A percentile compares a stretch with the other conserved stretches of the same genome.
phyloP scores from a whole-genome alignment of 2,888 invertebrate species.

The Lamproptera curius region DNA sequence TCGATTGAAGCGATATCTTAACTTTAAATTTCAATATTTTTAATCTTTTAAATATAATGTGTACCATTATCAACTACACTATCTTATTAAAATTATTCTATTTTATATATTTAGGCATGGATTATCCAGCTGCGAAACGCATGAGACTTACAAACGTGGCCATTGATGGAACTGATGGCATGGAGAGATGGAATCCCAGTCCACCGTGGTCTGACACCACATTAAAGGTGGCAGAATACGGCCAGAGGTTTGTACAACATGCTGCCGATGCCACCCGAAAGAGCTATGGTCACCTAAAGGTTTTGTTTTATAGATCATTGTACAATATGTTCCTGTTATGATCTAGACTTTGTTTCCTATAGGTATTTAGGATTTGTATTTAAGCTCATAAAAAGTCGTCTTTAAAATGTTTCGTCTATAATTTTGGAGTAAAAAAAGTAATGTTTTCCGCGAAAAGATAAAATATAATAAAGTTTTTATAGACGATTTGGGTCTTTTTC shows the following conservation, averaged over 20 bases:
- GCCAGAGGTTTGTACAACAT: conserved; percentile 89
- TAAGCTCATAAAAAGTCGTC: too few species aligned
- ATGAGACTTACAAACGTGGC: conserved; percentile 53
- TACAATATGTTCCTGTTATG: conserved; percentile 10
- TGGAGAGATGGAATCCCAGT: conserved; percentile 92
- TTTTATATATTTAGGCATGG: conserved; percentile 44
- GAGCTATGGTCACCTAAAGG: conserved; percentile 64
- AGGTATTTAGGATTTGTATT: too few species aligned
- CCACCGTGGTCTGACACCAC: conserved; percentile 92
- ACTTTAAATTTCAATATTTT: too few species aligned
- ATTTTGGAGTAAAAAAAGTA: too few species aligned
- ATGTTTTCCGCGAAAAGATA: too few species aligned
- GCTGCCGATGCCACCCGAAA: conserved; percentile 82
- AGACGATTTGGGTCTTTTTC: too few species aligned
- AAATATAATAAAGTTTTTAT: too few species aligned
- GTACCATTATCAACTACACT: too few species aligned
- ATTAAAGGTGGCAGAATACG: conserved; percentile 87
- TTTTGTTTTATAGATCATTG: not conserved
- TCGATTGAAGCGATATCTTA: too few species aligned
- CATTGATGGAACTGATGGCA: conserved; percentile 81
- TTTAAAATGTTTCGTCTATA: too few species aligned
- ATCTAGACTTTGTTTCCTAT: not conserved
- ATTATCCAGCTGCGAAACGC: conserved; percentile 60
- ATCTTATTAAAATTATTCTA: too few species aligned
- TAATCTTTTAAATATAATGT: too few species aligned